Base-by-base conservation (phyloP, 2,113 vertebrate genomes). In the Platichthys stellatus region DNA sequence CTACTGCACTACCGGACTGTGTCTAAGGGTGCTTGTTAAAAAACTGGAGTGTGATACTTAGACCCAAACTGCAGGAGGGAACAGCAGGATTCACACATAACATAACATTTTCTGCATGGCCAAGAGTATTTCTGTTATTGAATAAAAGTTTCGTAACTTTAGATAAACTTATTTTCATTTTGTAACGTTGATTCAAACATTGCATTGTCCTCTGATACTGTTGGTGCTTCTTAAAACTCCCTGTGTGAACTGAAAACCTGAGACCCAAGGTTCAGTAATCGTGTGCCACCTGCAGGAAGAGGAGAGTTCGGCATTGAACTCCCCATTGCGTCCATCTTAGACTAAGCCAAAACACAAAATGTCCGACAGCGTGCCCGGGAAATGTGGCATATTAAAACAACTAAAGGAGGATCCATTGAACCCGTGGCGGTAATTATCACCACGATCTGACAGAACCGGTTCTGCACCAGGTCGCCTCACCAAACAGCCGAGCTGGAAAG, bases 301-400 rank as follows among this genome's bases (percentile, higher is more conserved):
- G 8, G 3, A 53, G 14, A 35, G 40, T 4, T 0, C 1, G 31
- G 23, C 23, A 45, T 4, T 9, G 14, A 67, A 20, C 18, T 0
- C 2, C 13, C 2, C 35, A 8, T 1, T 2, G 12, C 53, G 9
- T 15, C 82, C 87, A 91, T 91, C 35, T 88, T 80, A 75, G 0
- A 54, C 3, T 0, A 2, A 38, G 18, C 21, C 5, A 0, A 1
- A 26, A 20, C 61, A 59, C 63, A 77, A 84, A 85, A 91, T 91
- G 88, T 71, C 7, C 0, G 75, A 28, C 12, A 1, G 0, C 20
- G 51, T 15, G 51, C 20, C 8, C 20, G 2, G 0, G 26, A 13
- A 14, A 3, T 45, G 18, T 28, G 4, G 1, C 1, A 3, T 5
- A 9, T 18, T 4, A 4, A 9, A 2, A 0, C 10, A 43, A 31